Percentiles rank a stretch among this genome's conserved stretches.
Evolutionary conservation across 2,113 vertebrate genomes (phyloP).

Genomic region (Erythrocercus mccallii): DNA sequence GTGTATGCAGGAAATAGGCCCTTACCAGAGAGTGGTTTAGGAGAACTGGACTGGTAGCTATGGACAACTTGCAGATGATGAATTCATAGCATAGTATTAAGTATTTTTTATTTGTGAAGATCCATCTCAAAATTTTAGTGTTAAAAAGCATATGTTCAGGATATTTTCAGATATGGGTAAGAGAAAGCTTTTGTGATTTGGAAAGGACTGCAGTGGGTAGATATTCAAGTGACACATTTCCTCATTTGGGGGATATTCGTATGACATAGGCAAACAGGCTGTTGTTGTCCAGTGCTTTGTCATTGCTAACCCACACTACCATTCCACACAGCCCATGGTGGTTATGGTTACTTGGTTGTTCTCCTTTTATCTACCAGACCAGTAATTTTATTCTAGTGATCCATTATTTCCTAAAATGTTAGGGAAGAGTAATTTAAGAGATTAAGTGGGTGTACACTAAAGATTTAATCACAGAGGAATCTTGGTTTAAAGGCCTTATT

Average conservation of each 20-base stretch:
- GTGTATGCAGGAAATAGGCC: not conserved
- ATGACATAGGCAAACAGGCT: not conserved
- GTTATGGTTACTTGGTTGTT: not conserved
- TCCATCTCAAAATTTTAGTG: not conserved
- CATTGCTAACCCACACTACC: not conserved
- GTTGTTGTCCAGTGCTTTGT: not conserved
- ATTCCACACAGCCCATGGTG: not conserved
- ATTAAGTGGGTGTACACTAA: not conserved
- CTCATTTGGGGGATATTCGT: not conserved
- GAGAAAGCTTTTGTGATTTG: not conserved
- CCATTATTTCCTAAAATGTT: not conserved
- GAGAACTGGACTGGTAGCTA: not conserved
- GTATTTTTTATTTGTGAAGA: not conserved
- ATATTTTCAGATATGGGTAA: not conserved
- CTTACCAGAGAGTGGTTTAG: accelerated
- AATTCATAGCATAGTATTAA: not conserved
- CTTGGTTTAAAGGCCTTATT: not conserved
- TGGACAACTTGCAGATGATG: accelerated
- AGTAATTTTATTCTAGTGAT: not conserved
- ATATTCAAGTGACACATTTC: not conserved
- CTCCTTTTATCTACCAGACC: not conserved
- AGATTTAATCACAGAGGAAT: not conserved
- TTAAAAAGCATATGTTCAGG: not conserved
- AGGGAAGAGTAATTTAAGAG: not conserved
- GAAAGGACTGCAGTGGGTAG: not conserved